These are phyloP conservation scores for Hirtodrosophila cameraria DNA, from an alignment of 2,888 invertebrate genomes.

Conservation along the genomic window DNA sequence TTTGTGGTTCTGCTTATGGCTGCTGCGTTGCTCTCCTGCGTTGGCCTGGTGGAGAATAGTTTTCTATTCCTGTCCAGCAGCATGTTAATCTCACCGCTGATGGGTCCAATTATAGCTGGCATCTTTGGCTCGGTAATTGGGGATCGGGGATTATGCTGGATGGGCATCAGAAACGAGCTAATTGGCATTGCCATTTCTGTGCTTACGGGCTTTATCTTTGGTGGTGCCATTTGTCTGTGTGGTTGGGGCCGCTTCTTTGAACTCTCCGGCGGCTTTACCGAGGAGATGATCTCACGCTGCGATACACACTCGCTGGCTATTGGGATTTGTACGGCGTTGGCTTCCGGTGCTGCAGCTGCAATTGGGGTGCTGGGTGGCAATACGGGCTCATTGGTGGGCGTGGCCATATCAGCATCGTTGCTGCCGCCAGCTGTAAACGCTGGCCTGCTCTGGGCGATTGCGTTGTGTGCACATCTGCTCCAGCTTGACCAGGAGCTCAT, in stretches of 20 bases:
- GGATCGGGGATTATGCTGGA: slow-evolving; percentile 86
- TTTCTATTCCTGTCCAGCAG: slow-evolving; percentile 90
- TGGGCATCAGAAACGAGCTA: slow-evolving; percentile 88
- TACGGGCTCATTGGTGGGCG: slow-evolving; percentile 90
- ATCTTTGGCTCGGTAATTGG: slow-evolving; percentile 89
- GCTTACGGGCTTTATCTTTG: slow-evolving; percentile 88
- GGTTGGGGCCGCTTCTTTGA: slow-evolving; percentile 85
- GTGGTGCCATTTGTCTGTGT: slow-evolving; percentile 84
- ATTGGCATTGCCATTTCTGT: slow-evolving; percentile 88
- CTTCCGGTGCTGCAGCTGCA: slow-evolving; percentile 91
- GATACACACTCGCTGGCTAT: slow-evolving; percentile 88
- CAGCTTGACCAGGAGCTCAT: slow-evolving; percentile 82
- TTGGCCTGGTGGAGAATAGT: slow-evolving; percentile 90
- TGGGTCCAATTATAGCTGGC: slow-evolving; percentile 91
- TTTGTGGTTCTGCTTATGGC: slow-evolving; percentile 88
- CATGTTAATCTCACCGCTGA: slow-evolving; percentile 91
- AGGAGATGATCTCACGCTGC: slow-evolving; percentile 87
- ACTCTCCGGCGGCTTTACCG: slow-evolving; percentile 86
- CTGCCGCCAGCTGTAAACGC: slow-evolving; percentile 92
- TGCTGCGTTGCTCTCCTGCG: slow-evolving; percentile 89
- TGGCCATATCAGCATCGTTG: slow-evolving; percentile 91
- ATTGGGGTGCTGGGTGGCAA: slow-evolving; percentile 90
- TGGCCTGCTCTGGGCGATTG: slow-evolving; percentile 87
- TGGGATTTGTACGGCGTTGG: slow-evolving; percentile 88
- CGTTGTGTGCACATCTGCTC: slow-evolving; percentile 85